phyloP scores from a whole-genome alignment of 2,797 vertebrate species.

The Nyctibius grandis region DNA sequence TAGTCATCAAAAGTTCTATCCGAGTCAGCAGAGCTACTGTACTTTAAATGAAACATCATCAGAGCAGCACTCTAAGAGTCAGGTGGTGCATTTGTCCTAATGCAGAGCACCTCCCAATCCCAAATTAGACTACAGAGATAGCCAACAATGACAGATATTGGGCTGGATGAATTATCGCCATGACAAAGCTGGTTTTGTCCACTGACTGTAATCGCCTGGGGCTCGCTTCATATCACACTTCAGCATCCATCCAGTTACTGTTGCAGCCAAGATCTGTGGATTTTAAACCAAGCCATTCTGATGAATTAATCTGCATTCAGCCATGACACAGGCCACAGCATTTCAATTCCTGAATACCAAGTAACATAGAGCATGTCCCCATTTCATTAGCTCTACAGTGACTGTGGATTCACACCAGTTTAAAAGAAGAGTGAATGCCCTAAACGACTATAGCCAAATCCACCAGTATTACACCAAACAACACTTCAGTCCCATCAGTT shows the following conservation, averaged over 20 bases:
- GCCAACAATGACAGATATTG: fast-evolving
- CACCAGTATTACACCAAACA: not conserved
- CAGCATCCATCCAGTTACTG: not conserved
- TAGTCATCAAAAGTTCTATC: not conserved
- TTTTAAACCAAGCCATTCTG: not conserved
- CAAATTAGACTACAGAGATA: not conserved
- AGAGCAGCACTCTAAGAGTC: not conserved
- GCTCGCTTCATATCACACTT: not conserved
- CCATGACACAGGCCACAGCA: not conserved
- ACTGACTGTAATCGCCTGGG: not conserved
- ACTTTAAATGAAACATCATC: not conserved
- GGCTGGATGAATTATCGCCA: not conserved
- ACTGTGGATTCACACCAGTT: not conserved
- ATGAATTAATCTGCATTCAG: not conserved
- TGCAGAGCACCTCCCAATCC: not conserved
- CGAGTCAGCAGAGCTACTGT: not conserved
- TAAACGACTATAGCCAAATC: not conserved
- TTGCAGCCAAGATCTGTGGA: not conserved
- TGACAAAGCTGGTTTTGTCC: not conserved
- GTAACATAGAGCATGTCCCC: not conserved
- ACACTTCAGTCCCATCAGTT: not conserved
- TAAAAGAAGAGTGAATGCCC: not conserved
- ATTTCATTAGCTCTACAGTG: not conserved
- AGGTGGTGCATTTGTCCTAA: not conserved
- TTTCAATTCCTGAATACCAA: not conserved